phyloP scores from a whole-genome alignment of 2,797 vertebrate genomes.

The Notolabrus celidotus region DNA sequence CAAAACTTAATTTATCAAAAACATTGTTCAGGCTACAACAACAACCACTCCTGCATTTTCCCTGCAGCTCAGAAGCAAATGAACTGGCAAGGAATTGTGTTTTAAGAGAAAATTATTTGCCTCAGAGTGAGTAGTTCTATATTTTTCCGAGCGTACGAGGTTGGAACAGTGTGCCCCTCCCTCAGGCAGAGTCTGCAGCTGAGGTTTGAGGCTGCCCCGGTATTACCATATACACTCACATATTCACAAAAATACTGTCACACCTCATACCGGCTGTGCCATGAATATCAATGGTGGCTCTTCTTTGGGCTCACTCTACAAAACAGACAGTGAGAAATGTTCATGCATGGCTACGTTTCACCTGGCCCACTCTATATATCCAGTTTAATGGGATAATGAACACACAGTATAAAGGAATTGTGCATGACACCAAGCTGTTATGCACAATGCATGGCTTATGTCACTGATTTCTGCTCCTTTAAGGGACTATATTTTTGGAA shows the following conservation, averaged over 20 bases:
- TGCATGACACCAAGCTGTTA: conserved; percentile 72
- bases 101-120: conserved; percentile 77
- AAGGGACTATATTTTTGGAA: conserved; percentile 67
- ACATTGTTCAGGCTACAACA: conserved; percentile 52
- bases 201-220: conserved; percentile 73
- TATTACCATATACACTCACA: conserved; percentile 77
- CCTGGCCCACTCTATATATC: conserved; percentile 72
- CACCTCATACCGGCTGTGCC: conserved; percentile 74
- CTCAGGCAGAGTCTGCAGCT: conserved; percentile 68
- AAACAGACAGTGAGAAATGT: conserved; percentile 80
- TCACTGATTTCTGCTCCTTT: conserved; percentile 73
- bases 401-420: conserved; percentile 73
- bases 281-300: conserved; percentile 83
- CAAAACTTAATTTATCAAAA: conserved; percentile 67
- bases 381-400: conserved; percentile 79
- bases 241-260: conserved; percentile 79
- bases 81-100: conserved; percentile 73
- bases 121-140: conserved; percentile 72
- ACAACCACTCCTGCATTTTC: conserved; percentile 64
- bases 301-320: conserved; percentile 76
- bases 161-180: conserved; percentile 53
- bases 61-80: conserved; percentile 70
- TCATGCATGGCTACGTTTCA: conserved; percentile 77
- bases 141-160: conserved; percentile 53
- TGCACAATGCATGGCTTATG: conserved; percentile 72